These are phyloP conservation scores for Orthosia incerta DNA, from an alignment of 2,888 invertebrate genomes.

Conservation along the genomic window DNA sequence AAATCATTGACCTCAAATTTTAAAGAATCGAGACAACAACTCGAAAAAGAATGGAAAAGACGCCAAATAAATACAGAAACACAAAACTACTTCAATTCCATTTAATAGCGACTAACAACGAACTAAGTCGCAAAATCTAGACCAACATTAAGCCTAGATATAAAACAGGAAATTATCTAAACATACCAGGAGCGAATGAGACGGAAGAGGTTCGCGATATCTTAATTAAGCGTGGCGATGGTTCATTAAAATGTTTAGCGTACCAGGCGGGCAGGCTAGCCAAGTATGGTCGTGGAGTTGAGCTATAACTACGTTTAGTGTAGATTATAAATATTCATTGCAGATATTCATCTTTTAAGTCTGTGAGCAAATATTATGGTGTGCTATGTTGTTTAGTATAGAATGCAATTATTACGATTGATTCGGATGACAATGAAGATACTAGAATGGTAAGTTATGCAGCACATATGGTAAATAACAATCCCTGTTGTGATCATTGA, in stretches of 20 bases:
- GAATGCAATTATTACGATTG: neutral
- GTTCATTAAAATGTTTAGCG: constrained; percentile 74
- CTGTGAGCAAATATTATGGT: constrained; percentile 1
- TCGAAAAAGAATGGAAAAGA: neutral
- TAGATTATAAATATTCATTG: constrained; percentile 44
- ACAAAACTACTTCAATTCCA: constrained; percentile 4
- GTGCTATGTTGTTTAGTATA: neutral
- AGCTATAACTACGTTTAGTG: constrained; percentile 30
- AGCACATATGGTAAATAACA: neutral
- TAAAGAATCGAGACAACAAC: neutral
- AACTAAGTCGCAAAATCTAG: constrained; percentile 42
- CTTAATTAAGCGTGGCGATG: constrained; percentile 73
- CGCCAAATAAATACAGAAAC: neutral
- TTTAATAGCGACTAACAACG: constrained; percentile 5
- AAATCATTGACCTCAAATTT: neutral
- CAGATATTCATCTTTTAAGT: constrained; percentile 18
- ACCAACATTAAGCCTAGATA: constrained; percentile 51
- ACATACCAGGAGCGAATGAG: constrained; percentile 62
- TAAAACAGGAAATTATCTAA: constrained; percentile 60
- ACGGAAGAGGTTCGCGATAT: constrained; percentile 62
- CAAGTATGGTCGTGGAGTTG: constrained; percentile 49
- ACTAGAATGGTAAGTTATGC: neutral
- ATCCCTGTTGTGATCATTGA: neutral
- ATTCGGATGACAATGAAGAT: constrained; percentile 1
- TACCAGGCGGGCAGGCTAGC: constrained; percentile 65